Percentiles rank a stretch among this genome's conserved stretches.
Evolutionary conservation across 2,113 vertebrate genomes (phyloP).

Genomic region (Deroptyus accipitrinus): DNA sequence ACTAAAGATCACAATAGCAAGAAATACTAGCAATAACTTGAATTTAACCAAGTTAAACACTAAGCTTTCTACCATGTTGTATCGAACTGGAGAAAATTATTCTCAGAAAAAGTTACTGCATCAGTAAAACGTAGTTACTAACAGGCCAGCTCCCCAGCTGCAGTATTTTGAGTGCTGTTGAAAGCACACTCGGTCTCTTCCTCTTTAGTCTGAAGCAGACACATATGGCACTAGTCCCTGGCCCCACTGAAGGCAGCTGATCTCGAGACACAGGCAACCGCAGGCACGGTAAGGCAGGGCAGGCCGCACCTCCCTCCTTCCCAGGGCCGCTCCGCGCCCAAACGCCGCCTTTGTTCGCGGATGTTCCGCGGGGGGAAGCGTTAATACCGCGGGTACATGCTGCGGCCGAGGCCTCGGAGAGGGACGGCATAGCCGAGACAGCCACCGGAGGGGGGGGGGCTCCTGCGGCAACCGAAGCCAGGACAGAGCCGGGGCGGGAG

Average conservation of each 20-base stretch:
- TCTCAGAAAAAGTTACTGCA: not conserved
- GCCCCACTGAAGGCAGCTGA: not conserved
- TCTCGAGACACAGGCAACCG: accelerated
- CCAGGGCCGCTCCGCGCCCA: not conserved
- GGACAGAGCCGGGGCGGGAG: not conserved
- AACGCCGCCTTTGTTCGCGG: not conserved
- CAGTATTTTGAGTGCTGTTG: accelerated
- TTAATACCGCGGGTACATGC: not conserved
- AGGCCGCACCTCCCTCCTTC: not conserved
- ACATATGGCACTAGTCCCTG: accelerated
- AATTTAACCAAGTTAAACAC: not conserved
- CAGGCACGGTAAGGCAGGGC: not conserved
- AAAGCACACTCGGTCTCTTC: not conserved
- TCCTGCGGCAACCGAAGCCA: not conserved
- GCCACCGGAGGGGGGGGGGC: not conserved
- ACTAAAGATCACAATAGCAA: accelerated
- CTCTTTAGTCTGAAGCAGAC: not conserved
- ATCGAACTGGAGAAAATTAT: not conserved
- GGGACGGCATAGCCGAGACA: too few relatives aligned
- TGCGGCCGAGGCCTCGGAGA: not conserved
- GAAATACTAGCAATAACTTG: not conserved
- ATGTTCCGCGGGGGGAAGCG: not conserved
- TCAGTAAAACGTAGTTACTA: not conserved
- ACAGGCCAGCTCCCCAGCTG: not conserved
- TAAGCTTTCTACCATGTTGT: not conserved